phyloP scores from a whole-genome alignment of 2,888 invertebrate genomes.

The Hymenopus coronatus region DNA sequence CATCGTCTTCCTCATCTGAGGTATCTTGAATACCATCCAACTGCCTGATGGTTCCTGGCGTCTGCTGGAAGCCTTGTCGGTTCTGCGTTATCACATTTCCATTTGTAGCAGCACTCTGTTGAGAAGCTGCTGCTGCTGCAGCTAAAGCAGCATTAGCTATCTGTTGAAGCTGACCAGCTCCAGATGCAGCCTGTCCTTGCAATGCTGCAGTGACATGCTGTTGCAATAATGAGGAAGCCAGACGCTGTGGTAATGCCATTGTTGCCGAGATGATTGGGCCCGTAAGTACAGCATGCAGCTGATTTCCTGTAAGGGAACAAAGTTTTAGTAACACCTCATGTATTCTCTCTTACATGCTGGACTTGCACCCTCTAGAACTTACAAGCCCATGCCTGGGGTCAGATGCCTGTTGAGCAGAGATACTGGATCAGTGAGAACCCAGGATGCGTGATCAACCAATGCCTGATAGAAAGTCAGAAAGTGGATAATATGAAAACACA shows the following conservation, averaged over 20 bases:
- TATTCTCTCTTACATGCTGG: too few relatives aligned
- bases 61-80: constrained; percentile 9
- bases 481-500: too few relatives aligned
- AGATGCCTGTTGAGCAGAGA: too few relatives aligned
- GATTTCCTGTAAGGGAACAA: constrained; percentile 48
- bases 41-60: constrained; percentile 11
- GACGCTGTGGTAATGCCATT: constrained; percentile 76
- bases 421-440: too few relatives aligned
- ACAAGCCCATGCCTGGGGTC: too few relatives aligned
- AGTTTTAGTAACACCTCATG: neutral
- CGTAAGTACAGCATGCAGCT: constrained; percentile 68
- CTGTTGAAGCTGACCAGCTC: constrained; percentile 21
- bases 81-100: neutral
- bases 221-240: constrained; percentile 81
- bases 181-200: constrained; percentile 52
- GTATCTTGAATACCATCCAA: constrained; percentile 25
- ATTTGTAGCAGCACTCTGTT: neutral
- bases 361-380: too few relatives aligned
- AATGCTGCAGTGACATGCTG: constrained; percentile 83
- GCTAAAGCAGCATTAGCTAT: neutral
- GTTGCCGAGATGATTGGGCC: constrained; percentile 88
- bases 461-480: too few relatives aligned
- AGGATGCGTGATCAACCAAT: too few relatives aligned
- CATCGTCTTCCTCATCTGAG: constrained; percentile 57
- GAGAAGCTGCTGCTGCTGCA: neutral